Conservation (phyloP, 2,888 invertebrate species). For the Pharmacophagus antenor region DNA sequence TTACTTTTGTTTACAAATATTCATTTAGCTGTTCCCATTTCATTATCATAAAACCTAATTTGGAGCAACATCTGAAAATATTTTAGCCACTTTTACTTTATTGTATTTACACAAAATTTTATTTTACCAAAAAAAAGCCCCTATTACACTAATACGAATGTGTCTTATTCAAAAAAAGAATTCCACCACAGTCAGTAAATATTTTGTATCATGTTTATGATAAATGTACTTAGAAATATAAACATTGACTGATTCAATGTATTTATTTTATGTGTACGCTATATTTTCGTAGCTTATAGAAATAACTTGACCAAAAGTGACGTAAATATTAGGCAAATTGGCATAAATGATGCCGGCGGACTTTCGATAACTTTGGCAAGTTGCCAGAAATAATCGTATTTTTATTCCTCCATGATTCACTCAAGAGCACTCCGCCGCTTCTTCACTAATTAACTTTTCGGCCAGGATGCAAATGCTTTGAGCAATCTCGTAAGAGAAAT, state of each 20-base stretch:
- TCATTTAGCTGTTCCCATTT: conserved; percentile 8
- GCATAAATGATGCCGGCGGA: neutral
- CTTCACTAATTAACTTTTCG: conserved; percentile 32
- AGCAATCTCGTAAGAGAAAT: conserved; percentile 3
- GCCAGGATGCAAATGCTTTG: conserved; percentile 6
- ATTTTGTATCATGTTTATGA: too few relatives aligned
- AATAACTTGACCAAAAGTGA: neutral
- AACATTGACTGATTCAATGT: neutral
- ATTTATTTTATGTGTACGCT: neutral
- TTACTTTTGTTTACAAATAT: conserved; percentile 21
- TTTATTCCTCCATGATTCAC: conserved; percentile 28
- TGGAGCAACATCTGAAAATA: neutral
- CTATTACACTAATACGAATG: neutral
- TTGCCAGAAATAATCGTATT: conserved; percentile 18
- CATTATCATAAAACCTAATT: neutral
- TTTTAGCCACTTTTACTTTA: neutral
- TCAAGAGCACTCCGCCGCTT: conserved; percentile 27
- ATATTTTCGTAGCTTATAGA: neutral
- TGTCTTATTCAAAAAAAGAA: neutral
- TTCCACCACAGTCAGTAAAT: neutral
- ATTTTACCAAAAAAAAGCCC: neutral
- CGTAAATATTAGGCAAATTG: conserved; percentile 7
- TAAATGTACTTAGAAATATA: too few relatives aligned
- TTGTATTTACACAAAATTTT: neutral
- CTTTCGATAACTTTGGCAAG: conserved; percentile 18